Conservation (phyloP, 2,888 invertebrate genomes). For the Cotesia congregata region DNA sequence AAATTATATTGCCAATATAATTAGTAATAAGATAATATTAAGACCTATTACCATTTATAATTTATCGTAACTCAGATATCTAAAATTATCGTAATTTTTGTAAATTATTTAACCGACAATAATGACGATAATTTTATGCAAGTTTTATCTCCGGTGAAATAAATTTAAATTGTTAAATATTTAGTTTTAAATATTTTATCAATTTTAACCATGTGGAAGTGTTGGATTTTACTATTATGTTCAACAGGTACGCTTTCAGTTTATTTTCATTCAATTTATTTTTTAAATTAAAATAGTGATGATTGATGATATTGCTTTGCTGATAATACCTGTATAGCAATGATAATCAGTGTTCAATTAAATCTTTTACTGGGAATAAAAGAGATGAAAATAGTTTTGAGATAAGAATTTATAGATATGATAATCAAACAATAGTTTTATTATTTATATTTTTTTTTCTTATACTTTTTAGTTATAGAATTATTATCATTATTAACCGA, state of each 20-base stretch:
- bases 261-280: background rate
- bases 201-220: slow-evolving; percentile 53
- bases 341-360: no score
- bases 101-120: no score
- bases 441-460: background rate
- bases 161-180: slow-evolving; percentile 43
- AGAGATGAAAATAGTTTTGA: no score
- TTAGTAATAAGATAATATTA: no score
- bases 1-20: no score
- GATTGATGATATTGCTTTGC: no score
- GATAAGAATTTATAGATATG: background rate
- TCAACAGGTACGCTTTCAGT: slow-evolving; percentile 56
- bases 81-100: no score
- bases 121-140: slow-evolving; percentile 23
- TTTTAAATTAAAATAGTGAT: background rate
- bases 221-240: slow-evolving; percentile 58
- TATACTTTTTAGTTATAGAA: background rate
- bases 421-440: background rate
- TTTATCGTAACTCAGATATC: no score
- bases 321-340: no score
- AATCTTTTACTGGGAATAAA: no score
- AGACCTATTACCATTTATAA: no score
- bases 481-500: background rate
- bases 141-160: slow-evolving; percentile 45
- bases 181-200: slow-evolving; percentile 4